A percentile compares a stretch with the other conserved stretches of the same genome.
phyloP scores from a whole-genome alignment of 2,113 vertebrate species.

The Paradisaea rubra region DNA sequence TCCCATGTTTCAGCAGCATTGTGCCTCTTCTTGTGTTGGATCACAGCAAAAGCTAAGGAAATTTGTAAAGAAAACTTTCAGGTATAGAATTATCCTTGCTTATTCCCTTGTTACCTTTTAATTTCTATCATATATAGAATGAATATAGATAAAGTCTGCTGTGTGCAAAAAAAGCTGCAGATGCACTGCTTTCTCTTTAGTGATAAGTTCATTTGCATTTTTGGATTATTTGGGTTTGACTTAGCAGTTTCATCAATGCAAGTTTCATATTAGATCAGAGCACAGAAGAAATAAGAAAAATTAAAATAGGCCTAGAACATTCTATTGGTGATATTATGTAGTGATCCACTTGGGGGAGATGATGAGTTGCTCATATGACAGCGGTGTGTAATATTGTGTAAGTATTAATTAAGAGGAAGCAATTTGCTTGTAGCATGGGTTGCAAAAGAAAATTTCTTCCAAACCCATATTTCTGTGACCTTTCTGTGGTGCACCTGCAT shows the following conservation, averaged over 20 bases:
- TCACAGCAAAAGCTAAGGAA: not conserved
- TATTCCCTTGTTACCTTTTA: not conserved
- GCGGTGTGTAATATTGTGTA: not conserved
- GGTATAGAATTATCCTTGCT: not conserved
- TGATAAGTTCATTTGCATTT: not conserved
- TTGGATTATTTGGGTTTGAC: not conserved
- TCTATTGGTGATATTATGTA: not conserved
- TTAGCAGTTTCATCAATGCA: not conserved
- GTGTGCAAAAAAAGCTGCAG: not conserved
- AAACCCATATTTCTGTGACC: not conserved
- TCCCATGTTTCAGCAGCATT: not conserved
- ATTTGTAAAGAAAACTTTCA: not conserved
- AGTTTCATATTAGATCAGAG: not conserved
- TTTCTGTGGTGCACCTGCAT: not conserved
- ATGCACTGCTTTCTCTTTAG: not conserved
- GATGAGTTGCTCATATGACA: not conserved
- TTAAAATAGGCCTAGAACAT: not conserved
- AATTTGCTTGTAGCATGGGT: not conserved
- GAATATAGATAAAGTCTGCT: not conserved
- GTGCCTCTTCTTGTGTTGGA: not conserved
- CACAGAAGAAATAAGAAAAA: not conserved
- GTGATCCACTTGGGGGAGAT: slow-evolving; percentile 9
- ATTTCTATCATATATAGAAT: not conserved
- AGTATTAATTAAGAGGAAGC: not conserved
- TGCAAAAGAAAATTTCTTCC: not conserved